phyloP scores from a whole-genome alignment of 2,888 invertebrate species.

The Drosophila leonis region DNA sequence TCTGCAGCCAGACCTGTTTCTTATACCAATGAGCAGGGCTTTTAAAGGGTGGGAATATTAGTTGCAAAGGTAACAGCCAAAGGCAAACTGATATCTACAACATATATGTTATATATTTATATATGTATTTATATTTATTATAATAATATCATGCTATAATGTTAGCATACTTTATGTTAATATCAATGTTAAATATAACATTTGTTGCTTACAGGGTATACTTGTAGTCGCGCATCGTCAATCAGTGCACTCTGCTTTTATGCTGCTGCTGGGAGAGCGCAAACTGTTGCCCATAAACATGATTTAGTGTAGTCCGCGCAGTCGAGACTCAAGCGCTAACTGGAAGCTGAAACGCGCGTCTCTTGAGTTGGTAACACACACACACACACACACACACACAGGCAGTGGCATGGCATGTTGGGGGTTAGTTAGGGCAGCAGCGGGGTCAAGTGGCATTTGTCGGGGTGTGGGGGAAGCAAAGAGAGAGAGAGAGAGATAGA shows the following conservation, averaged over 20 bases:
- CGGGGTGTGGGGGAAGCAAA: background rate
- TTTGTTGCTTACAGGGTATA: background rate
- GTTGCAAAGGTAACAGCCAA: background rate
- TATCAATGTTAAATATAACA: background rate
- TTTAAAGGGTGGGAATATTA: background rate
- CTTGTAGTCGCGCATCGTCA: background rate
- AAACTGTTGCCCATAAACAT: constrained; percentile 49
- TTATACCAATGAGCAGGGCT: background rate
- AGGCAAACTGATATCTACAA: background rate
- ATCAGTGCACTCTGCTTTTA: background rate
- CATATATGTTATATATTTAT: background rate
- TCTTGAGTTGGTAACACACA: constrained; percentile 51
- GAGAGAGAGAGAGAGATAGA: background rate
- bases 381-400: constrained; percentile 18
- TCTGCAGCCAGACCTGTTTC: constrained; percentile 58
- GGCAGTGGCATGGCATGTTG: background rate
- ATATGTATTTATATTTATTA: background rate
- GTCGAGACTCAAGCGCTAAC: constrained; percentile 27
- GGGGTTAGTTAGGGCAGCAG: constrained; percentile 13
- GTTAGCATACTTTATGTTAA: background rate
- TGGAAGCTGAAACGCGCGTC: constrained; percentile 45
- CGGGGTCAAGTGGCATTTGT: constrained; percentile 53
- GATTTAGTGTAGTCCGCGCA: constrained; percentile 50
- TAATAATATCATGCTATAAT: background rate
- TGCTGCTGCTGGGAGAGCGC: constrained; percentile 41